These are phyloP conservation scores for Ceramica pisi DNA, from an alignment of 2,888 invertebrate genomes.

Conservation along the genomic window DNA sequence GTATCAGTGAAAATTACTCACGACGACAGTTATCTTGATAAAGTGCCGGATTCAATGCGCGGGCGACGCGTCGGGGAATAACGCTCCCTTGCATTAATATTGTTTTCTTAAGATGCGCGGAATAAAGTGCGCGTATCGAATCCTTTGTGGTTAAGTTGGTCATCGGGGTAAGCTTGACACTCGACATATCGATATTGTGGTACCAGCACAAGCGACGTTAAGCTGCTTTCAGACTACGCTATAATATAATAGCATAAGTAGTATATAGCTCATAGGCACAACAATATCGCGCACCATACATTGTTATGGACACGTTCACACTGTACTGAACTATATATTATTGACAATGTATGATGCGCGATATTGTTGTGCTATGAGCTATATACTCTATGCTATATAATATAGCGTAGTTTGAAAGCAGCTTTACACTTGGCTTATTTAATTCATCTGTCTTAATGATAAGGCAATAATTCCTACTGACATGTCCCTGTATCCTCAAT, in stretches of 20 bases:
- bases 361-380: too few relatives aligned
- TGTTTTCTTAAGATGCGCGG: constrained; percentile 47
- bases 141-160: constrained; percentile 39
- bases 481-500: neutral
- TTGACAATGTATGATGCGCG: too few relatives aligned
- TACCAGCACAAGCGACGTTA: neutral
- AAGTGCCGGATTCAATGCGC: constrained; percentile 73
- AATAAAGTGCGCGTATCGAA: constrained; percentile 24
- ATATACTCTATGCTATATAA: too few relatives aligned
- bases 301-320: too few relatives aligned
- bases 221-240: too few relatives aligned
- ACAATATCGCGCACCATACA: too few relatives aligned
- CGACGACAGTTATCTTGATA: constrained; percentile 84
- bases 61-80: constrained; percentile 53
- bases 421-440: constrained; percentile 1
- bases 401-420: too few relatives aligned
- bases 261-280: too few relatives aligned
- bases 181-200: constrained; percentile 16
- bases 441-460: constrained; percentile 11
- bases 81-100: constrained; percentile 59
- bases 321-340: too few relatives aligned
- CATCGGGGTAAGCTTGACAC: constrained; percentile 15
- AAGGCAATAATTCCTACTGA: constrained; percentile 2
- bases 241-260: too few relatives aligned
- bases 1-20: constrained; percentile 84